Evolutionary conservation across 2,113 vertebrate genomes (phyloP).

Genomic region (Pleuronectes platessa): DNA sequence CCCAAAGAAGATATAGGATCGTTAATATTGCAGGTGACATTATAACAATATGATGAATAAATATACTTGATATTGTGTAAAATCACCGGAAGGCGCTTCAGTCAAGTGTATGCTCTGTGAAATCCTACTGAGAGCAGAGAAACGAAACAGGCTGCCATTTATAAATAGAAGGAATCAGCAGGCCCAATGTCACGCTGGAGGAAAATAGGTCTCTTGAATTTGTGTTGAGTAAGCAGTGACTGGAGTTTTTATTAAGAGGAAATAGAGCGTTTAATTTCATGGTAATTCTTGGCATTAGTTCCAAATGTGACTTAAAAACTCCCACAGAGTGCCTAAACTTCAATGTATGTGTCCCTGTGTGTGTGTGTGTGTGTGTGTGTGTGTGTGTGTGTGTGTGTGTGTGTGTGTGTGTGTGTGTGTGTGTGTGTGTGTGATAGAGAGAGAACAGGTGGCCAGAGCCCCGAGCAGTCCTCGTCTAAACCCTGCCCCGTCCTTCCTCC

Average conservation of each 20-base stretch:
- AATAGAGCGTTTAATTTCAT: slow-evolving; percentile 73
- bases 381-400: neutral
- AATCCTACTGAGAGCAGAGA: slow-evolving; percentile 49
- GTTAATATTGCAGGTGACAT: neutral
- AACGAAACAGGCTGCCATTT: slow-evolving; percentile 57
- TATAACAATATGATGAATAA: slow-evolving; percentile 9
- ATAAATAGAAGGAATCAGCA: slow-evolving; percentile 73
- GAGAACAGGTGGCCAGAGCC: slow-evolving; percentile 66
- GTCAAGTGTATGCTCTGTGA: slow-evolving; percentile 46
- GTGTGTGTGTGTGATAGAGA: slow-evolving; percentile 4
- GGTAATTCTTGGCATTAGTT: slow-evolving; percentile 67
- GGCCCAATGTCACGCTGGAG: slow-evolving; percentile 61
- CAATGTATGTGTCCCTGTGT: neutral
- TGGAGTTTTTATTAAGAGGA: slow-evolving; percentile 62
- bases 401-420: neutral
- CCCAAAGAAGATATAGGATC: neutral
- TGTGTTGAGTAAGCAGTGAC: slow-evolving; percentile 69
- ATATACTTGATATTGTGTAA: slow-evolving; percentile 11
- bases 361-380: neutral
- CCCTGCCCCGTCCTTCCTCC: slow-evolving; percentile 48
- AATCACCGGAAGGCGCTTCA: slow-evolving; percentile 38
- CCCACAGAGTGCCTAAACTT: slow-evolving; percentile 25
- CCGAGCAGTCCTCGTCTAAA: slow-evolving; percentile 35
- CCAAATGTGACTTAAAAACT: slow-evolving; percentile 58
- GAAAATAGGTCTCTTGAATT: slow-evolving; percentile 68